A percentile compares a stretch with the other conserved stretches of the same genome.
phyloP scores from a whole-genome alignment of 2,113 vertebrate genomes.

The Elaphurus davidianus region DNA sequence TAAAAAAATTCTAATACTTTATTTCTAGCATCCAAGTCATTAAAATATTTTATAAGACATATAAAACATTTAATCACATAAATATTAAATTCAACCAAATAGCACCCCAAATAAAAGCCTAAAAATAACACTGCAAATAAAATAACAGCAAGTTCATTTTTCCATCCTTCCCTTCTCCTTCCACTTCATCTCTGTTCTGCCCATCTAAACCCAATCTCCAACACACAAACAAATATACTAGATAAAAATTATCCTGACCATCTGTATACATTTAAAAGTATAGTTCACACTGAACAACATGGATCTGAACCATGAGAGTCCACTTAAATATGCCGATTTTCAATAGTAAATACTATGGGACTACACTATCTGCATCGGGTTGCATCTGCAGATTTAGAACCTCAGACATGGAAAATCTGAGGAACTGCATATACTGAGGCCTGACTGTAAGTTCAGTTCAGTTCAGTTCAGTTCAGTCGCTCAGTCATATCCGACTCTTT shows the following conservation, averaged over 20 bases:
- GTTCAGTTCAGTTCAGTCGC: neutral
- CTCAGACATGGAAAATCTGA: neutral
- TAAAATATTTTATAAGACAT: slow-evolving; percentile 18
- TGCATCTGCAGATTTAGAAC: neutral
- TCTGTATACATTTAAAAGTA: neutral
- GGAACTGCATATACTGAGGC: accelerated
- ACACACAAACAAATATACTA: neutral
- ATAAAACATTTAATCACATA: neutral
- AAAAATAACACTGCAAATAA: neutral
- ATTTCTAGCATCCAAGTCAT: neutral
- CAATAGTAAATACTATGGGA: neutral
- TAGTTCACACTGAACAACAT: neutral
- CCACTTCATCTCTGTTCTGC: neutral
- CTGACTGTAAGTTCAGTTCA: neutral
- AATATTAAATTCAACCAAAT: neutral
- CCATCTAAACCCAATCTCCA: neutral
- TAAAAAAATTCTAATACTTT: neutral
- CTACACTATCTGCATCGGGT: neutral
- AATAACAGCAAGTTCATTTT: neutral
- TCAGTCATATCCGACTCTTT: neutral
- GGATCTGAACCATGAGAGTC: neutral
- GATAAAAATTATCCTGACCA: neutral
- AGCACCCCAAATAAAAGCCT: neutral
- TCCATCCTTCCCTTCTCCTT: neutral
- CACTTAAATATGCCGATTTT: neutral